Evolutionary conservation across 2,888 invertebrate genomes (phyloP).

Genomic region (Drosophila subquinaria): DNA sequence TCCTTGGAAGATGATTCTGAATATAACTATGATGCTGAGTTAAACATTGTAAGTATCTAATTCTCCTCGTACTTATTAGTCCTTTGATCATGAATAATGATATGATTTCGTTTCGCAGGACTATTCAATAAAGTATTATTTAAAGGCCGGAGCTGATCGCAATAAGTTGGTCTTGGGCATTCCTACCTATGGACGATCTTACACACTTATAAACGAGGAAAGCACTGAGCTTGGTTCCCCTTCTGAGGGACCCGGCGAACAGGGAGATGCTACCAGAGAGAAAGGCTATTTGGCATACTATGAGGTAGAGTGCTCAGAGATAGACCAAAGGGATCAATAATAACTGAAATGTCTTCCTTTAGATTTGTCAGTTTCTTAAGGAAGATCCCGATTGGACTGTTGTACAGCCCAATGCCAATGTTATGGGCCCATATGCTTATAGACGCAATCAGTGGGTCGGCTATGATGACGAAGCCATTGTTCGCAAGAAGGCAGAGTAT

Average conservation of each 20-base stretch:
- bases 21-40: constrained; percentile 94
- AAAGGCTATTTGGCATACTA: constrained; percentile 97
- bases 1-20: constrained; percentile 92
- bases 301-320: constrained; percentile 88
- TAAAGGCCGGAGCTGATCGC: constrained; percentile 91
- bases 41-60: constrained; percentile 92
- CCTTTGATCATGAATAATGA: not conserved
- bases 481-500: constrained; percentile 93
- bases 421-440: constrained; percentile 96
- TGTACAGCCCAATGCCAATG: constrained; percentile 91
- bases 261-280: constrained; percentile 96
- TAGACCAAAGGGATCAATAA: not conserved
- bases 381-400: constrained; percentile 92
- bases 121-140: constrained; percentile 93
- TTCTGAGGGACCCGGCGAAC: constrained; percentile 95
- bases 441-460: constrained; percentile 97
- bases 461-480: constrained; percentile 94
- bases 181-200: constrained; percentile 95
- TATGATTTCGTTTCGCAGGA: constrained; percentile 87
- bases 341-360: not conserved
- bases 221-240: constrained; percentile 94
- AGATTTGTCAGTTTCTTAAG: constrained; percentile 94
- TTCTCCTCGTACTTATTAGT: not conserved
- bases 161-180: constrained; percentile 94
- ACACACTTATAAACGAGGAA: constrained; percentile 94